Conservation (phyloP, 1,140 invertebrate genomes). For the Venustaconcha ellipsiformis region DNA sequence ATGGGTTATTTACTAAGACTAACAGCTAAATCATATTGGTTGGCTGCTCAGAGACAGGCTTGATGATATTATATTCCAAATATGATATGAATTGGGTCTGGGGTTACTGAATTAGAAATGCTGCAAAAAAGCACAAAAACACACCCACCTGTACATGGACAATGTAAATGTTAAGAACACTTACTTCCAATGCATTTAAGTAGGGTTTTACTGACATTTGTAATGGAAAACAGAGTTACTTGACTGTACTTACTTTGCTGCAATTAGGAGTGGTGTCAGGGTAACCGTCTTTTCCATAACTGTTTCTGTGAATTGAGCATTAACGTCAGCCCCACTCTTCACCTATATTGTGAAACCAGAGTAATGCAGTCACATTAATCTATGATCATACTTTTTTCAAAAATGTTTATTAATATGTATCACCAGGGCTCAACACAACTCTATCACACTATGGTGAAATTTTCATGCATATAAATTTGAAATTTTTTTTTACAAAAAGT, state of each 20-base stretch:
- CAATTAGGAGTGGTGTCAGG: slow-evolving; percentile 27
- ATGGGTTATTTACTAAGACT: too few relatives aligned
- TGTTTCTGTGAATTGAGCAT: slow-evolving; percentile 26
- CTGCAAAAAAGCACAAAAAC: slow-evolving; percentile 10
- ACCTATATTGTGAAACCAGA: slow-evolving; percentile 25
- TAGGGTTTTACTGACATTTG: not conserved
- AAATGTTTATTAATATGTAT: not conserved
- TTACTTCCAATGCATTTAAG: not conserved
- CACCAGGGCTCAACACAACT: not conserved
- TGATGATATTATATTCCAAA: too few relatives aligned
- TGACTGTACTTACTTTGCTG: slow-evolving; percentile 35
- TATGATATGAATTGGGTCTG: too few relatives aligned
- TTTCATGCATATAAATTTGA: too few relatives aligned
- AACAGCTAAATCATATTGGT: too few relatives aligned
- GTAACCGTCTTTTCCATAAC: slow-evolving; percentile 8
- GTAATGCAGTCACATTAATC: not conserved
- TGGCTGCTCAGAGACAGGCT: too few relatives aligned
- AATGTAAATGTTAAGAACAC: too few relatives aligned
- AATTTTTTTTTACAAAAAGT: too few relatives aligned
- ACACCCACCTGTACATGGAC: too few relatives aligned
- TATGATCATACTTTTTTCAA: not conserved
- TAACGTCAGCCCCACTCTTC: slow-evolving; percentile 29
- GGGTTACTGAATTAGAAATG: not conserved
- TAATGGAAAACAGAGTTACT: not conserved
- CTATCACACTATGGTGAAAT: not conserved